A percentile compares a stretch with the other conserved stretches of the same genome.
Evolutionary conservation across 2,888 invertebrate genomes (phyloP).

Genomic region (Tiphia femorata): DNA sequence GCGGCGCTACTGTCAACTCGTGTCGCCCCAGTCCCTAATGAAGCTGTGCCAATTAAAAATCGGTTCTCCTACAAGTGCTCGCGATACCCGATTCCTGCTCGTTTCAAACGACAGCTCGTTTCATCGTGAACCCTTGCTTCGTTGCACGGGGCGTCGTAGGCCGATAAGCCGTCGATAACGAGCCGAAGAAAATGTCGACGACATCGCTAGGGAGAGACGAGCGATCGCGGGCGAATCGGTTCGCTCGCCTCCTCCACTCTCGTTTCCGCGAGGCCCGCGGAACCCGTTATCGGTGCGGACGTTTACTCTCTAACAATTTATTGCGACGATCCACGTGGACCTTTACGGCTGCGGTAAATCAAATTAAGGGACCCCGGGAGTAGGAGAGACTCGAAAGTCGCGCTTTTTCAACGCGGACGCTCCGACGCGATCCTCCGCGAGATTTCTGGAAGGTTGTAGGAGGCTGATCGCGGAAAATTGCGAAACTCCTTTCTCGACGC

Average conservation of each 20-base stretch:
- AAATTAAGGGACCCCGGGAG: slow-evolving; percentile 32
- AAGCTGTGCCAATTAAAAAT: slow-evolving; percentile 58
- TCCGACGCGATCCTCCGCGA: not conserved
- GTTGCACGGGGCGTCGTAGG: too few relatives aligned
- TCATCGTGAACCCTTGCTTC: not conserved
- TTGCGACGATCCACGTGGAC: slow-evolving; percentile 28
- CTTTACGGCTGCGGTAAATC: slow-evolving; percentile 37
- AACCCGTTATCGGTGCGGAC: slow-evolving; percentile 27
- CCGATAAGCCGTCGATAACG: not conserved
- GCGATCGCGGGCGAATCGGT: slow-evolving; percentile 8
- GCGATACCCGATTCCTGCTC: slow-evolving; percentile 4
- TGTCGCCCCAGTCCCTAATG: slow-evolving; percentile 49
- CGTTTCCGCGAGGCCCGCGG: too few relatives aligned
- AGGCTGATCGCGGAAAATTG: too few relatives aligned
- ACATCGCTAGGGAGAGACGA: slow-evolving; percentile 9
- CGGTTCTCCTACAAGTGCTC: slow-evolving; percentile 12
- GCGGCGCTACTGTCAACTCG: slow-evolving; percentile 32
- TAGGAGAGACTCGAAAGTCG: too few relatives aligned
- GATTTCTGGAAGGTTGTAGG: not conserved
- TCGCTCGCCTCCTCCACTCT: too few relatives aligned
- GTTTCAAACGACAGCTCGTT: too few relatives aligned
- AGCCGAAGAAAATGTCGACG: not conserved
- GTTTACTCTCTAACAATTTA: slow-evolving; percentile 36
- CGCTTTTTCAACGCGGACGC: not conserved
- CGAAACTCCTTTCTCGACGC: too few relatives aligned